These are phyloP conservation scores for Tricholauxania praeusta DNA, from an alignment of 2,888 invertebrate species.

Conservation along the genomic window DNA sequence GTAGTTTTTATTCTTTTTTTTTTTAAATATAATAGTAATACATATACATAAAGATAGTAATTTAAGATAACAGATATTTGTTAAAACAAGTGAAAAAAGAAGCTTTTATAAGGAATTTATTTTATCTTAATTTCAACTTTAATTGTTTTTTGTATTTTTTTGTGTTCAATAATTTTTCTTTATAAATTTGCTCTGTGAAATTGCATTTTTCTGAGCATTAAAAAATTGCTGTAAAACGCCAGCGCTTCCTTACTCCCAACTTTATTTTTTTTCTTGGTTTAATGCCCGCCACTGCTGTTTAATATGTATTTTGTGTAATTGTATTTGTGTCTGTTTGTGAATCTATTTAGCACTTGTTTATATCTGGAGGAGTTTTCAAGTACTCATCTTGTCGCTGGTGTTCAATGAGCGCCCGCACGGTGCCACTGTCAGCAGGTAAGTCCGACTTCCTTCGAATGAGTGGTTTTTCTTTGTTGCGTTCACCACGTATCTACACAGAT, in stretches of 20 bases:
- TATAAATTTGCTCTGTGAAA: not conserved
- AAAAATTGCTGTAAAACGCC: constrained; percentile 38
- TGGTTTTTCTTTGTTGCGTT: constrained; percentile 84
- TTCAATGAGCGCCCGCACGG: constrained; percentile 90
- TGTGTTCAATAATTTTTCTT: not conserved
- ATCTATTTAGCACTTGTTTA: constrained; percentile 83
- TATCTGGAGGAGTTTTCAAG: constrained; percentile 87
- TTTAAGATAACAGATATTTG: no score
- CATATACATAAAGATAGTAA: constrained; percentile 14
- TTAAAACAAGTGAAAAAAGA: not conserved
- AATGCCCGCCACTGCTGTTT: not conserved
- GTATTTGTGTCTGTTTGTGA: constrained; percentile 8
- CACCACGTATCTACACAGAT: constrained; percentile 36
- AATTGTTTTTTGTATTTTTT: not conserved
- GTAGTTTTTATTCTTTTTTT: constrained; percentile 22
- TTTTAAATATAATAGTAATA: constrained; percentile 21
- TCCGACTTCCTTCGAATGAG: constrained; percentile 95
- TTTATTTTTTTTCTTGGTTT: constrained; percentile 30
- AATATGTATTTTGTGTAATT: not conserved
- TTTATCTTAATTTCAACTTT: not conserved
- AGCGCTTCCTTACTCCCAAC: constrained; percentile 37
- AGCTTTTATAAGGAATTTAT: not conserved
- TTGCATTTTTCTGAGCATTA: constrained; percentile 8
- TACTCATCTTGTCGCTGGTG: constrained; percentile 94
- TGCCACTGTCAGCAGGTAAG: constrained; percentile 92